Base-by-base conservation (phyloP, 2,797 vertebrate genomes). In the Molossus alvarezi region DNA sequence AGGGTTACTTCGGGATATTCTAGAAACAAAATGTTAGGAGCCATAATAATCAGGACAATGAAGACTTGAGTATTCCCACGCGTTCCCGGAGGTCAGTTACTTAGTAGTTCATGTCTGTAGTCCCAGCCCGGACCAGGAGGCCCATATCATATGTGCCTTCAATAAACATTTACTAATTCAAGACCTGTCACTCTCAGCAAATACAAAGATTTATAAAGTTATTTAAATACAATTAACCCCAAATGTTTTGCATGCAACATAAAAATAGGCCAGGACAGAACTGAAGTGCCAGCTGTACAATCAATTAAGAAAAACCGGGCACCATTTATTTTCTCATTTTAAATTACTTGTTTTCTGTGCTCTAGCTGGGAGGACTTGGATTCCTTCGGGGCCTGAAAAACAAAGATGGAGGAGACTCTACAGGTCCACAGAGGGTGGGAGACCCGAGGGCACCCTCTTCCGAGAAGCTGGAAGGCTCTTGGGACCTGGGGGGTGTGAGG, bases 231-330 rank as follows among this genome's bases (percentile, higher is more conserved):
- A 88, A 84, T 60, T 58, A 60, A 76, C 13, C 69, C 15, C 33
- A 80, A 82, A 72, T 23, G 0, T 33, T 69, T 82, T 79, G 51
- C 41, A 60, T 55, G 67, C 21, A 53, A 91, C 83, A 72, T 60
- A 85, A 89, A 94, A 91, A 58, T 3, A 45, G 45, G 11, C 58
- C 93, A 83, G 72, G n/a, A 85, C 20, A 77, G 21, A 77, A 23
- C 41, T 45, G 37, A 87, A 88, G n/a, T 12, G 0, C 60, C 85
- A 76, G 15, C 11, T 57, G 18, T 33, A 17, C 0, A 82, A 41
- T 21, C 41, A 64, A 76, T 33, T 25, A 64, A 91, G 53, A 64
- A 65, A 86, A 80, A 86, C 25, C 27, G 13, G 18, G 1, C 1
- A 41, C 8, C 12, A 3, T 2, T n/a, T 60, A 45, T 83, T 73